Conservation (phyloP, 1,140 invertebrate genomes). For the Potamilus streckersoni region DNA sequence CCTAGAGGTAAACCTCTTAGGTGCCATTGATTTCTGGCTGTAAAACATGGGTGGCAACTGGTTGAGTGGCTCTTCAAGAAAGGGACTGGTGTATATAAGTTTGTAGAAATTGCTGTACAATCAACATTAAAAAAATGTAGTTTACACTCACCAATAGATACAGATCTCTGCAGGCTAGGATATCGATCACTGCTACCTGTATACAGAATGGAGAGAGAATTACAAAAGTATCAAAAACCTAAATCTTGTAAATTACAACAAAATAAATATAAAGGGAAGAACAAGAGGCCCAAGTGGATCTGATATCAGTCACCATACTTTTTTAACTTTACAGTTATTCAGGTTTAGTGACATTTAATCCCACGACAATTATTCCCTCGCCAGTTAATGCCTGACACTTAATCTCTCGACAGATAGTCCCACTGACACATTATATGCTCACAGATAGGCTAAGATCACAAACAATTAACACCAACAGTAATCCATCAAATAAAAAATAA, state of each 20-base stretch:
- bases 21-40: constrained; percentile 8
- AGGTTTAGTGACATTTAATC: no score
- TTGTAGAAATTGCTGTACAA: not conserved
- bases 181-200: constrained; percentile 28
- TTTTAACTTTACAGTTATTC: no score
- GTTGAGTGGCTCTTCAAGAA: not conserved
- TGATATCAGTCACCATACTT: no score
- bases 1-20: constrained; percentile 16
- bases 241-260: not conserved
- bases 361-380: no score
- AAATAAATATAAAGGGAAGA: not conserved
- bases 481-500: no score
- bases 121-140: not conserved
- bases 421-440: no score
- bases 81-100: not conserved
- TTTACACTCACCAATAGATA: constrained; percentile 31
- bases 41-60: not conserved
- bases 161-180: constrained; percentile 33
- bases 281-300: not conserved
- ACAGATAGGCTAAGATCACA: no score
- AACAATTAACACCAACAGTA: no score
- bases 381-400: no score
- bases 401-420: no score
- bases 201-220: not conserved
- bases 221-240: no score